Percentiles rank a stretch among this genome's conserved stretches.
Conservation (phyloP, 2,888 invertebrate genomes). For the Xestia xanthographa region DNA sequence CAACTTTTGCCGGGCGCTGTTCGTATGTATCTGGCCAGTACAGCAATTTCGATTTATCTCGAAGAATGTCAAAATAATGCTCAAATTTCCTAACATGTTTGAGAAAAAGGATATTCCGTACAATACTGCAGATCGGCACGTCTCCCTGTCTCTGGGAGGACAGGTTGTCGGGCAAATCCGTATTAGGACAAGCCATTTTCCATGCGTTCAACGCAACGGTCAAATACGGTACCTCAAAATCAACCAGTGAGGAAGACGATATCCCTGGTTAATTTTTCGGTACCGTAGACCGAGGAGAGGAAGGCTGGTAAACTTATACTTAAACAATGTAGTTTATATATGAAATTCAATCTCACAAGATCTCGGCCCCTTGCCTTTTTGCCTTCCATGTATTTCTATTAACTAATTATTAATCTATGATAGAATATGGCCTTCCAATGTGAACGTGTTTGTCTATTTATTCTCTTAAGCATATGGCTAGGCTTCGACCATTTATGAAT, state of each 20-base stretch:
- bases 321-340: constrained; percentile 6
- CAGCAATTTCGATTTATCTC: no score
- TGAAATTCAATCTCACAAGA: constrained; percentile 3
- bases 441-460: constrained; percentile 32
- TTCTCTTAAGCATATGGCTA: constrained; percentile 27
- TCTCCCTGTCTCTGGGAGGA: neutral
- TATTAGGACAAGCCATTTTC: neutral
- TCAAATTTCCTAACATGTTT: no score
- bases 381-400: constrained; percentile 43
- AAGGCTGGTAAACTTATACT: neutral
- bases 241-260: neutral
- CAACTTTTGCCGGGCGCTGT: no score
- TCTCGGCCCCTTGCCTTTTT: constrained; percentile 32
- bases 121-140: neutral
- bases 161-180: neutral
- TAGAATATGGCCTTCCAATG: constrained; percentile 34
- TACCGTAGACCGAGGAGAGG: no score
- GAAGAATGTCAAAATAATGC: no score
- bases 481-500: constrained; percentile 48
- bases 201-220: neutral
- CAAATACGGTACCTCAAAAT: neutral
- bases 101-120: no score
- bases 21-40: no score
- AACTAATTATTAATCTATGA: constrained; percentile 19
- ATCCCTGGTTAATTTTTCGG: neutral